Conservation (phyloP, 2,113 vertebrate species). For the Ahaetulla prasina region DNA sequence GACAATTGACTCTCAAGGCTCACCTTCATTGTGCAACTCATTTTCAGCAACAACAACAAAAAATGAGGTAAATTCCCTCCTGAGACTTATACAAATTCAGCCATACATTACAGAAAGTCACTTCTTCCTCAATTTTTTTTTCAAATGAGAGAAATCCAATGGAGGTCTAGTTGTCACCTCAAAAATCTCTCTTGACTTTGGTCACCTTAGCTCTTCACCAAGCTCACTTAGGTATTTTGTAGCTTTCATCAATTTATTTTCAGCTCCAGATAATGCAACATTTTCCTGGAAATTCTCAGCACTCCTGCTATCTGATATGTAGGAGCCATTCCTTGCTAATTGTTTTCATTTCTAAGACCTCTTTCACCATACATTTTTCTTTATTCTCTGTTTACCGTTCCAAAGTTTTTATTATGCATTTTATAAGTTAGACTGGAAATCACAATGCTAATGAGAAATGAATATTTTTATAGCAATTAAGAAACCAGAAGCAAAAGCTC, state of each 20-base stretch:
- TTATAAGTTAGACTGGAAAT: not conserved
- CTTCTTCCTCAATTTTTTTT: not conserved
- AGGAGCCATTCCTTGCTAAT: not conserved
- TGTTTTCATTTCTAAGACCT: not conserved
- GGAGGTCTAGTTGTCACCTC: not conserved
- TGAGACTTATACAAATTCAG: not conserved
- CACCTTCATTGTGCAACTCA: not conserved
- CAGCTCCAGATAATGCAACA: not conserved
- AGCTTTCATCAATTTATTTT: not conserved
- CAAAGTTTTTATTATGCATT: not conserved
- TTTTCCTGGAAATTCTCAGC: not conserved
- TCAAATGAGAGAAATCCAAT: not conserved
- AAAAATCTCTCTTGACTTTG: not conserved
- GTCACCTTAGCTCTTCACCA: not conserved
- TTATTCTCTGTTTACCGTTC: not conserved
- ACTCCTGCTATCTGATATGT: not conserved
- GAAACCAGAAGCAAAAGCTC: not conserved
- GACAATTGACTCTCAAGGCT: not conserved
- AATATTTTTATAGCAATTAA: not conserved
- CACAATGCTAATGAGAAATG: not conserved
- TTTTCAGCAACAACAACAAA: not conserved
- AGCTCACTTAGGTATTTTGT: not conserved
- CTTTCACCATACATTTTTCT: not conserved
- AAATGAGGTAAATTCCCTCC: not conserved
- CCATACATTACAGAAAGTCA: not conserved